Conservation (phyloP, 2,888 invertebrate species). For the Andricus quercusramuli region DNA sequence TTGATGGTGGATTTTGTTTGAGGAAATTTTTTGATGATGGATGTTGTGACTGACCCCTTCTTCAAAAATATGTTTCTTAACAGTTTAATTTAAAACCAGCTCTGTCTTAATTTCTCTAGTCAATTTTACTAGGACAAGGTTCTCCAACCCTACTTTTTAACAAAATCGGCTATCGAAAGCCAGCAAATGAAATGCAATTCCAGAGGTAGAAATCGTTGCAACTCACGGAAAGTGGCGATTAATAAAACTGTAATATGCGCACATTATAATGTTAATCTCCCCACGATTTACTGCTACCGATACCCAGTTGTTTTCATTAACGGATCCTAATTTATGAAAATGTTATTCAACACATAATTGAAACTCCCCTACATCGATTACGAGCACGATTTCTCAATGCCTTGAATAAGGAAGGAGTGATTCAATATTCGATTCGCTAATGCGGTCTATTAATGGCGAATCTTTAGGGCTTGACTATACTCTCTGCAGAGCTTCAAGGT, state of each 20-base stretch:
- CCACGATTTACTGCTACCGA: background rate
- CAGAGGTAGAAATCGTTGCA: background rate
- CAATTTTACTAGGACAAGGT: slow-evolving; percentile 40
- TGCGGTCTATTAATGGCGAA: slow-evolving; percentile 23
- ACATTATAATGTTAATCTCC: slow-evolving; percentile 9
- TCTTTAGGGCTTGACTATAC: slow-evolving; percentile 1
- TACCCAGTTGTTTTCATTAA: slow-evolving; percentile 10
- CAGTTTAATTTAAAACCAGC: background rate
- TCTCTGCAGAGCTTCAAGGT: slow-evolving; percentile 1
- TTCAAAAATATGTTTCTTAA: no score
- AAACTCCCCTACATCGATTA: slow-evolving; percentile 5
- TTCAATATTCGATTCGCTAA: slow-evolving; percentile 19
- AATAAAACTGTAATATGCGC: slow-evolving; percentile 1
- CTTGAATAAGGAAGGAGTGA: background rate
- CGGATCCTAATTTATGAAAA: slow-evolving; percentile 29
- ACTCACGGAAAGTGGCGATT: background rate
- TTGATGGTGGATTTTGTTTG: no score
- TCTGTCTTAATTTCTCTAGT: background rate
- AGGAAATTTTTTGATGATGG: no score
- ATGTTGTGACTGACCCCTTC: no score
- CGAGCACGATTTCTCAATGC: background rate
- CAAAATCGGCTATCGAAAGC: background rate
- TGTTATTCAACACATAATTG: slow-evolving; percentile 2
- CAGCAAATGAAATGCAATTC: background rate
- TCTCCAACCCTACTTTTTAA: background rate